phyloP scores from a whole-genome alignment of 2,797 vertebrate species.

The Buceros bicornis region DNA sequence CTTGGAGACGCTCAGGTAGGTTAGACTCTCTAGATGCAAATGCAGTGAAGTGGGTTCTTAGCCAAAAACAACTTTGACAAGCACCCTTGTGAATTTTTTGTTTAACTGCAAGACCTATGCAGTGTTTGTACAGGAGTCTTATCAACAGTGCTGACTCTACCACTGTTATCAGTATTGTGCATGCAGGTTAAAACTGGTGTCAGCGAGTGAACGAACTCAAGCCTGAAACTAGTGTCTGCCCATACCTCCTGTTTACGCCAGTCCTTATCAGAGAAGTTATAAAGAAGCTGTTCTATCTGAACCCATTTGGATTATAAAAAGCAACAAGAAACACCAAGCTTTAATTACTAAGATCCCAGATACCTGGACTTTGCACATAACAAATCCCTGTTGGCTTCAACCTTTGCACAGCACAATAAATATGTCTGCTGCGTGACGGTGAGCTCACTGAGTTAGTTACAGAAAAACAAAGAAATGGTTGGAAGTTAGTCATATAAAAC shows the following conservation, averaged over 20 bases:
- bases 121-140: constrained; percentile 32
- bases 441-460: constrained; percentile 67
- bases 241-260: constrained; percentile 69
- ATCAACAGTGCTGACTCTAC: constrained; percentile 70
- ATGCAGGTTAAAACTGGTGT: constrained; percentile 69
- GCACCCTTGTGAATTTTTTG: constrained; percentile 16
- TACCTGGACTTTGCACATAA: constrained; percentile 81
- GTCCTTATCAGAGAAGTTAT: constrained; percentile 77
- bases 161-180: constrained; percentile 64
- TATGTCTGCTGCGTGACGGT: constrained; percentile 75
- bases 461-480: constrained; percentile 75
- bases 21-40: background rate
- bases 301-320: constrained; percentile 49
- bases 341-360: constrained; percentile 72
- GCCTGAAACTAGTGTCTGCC: constrained; percentile 54
- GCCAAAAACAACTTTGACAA: background rate
- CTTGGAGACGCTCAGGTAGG: background rate
- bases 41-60: background rate
- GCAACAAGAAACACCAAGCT: constrained; percentile 47
- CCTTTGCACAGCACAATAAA: constrained; percentile 86
- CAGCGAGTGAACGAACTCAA: background rate
- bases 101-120: background rate
- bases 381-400: constrained; percentile 82
- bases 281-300: constrained; percentile 72
- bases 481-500: constrained; percentile 63